Conservation (phyloP, 2,113 vertebrate species). For the Odontesthes bonariensis region DNA sequence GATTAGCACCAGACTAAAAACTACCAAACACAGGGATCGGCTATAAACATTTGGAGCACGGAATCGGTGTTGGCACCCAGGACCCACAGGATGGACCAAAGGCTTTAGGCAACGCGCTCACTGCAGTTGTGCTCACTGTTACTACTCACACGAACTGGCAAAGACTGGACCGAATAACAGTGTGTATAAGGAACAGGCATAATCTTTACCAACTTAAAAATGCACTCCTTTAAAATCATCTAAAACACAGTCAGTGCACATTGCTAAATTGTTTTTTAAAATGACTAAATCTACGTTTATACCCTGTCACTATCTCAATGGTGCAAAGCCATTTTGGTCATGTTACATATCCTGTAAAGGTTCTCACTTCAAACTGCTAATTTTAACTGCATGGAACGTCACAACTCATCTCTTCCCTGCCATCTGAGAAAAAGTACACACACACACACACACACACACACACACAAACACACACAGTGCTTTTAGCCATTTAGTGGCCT, state of each 20-base stretch:
- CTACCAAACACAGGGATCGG: no score
- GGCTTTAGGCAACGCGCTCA: no score
- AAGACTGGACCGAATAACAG: no score
- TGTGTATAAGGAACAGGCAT: no score
- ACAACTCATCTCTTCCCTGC: background rate
- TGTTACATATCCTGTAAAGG: background rate
- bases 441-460: background rate
- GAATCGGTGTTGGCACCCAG: no score
- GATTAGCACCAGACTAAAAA: no score
- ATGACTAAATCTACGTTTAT: background rate
- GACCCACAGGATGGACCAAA: no score
- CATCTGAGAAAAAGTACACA: constrained; percentile 12
- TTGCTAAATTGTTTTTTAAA: no score
- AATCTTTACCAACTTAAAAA: no score
- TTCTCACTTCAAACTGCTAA: constrained; percentile 12
- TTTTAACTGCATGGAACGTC: constrained; percentile 10
- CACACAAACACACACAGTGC: background rate
- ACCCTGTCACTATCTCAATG: constrained; percentile 39
- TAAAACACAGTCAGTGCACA: background rate
- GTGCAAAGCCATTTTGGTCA: constrained; percentile 12
- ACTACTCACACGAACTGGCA: no score
- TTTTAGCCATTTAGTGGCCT: constrained; percentile 26
- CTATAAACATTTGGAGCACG: no score
- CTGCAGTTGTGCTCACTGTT: no score
- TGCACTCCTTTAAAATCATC: background rate